Evolutionary conservation across 1,140 invertebrate genomes (phyloP), one percentile per base, ranked within the genome.

Genomic region (Ditylenchus dipsaci): DNA sequence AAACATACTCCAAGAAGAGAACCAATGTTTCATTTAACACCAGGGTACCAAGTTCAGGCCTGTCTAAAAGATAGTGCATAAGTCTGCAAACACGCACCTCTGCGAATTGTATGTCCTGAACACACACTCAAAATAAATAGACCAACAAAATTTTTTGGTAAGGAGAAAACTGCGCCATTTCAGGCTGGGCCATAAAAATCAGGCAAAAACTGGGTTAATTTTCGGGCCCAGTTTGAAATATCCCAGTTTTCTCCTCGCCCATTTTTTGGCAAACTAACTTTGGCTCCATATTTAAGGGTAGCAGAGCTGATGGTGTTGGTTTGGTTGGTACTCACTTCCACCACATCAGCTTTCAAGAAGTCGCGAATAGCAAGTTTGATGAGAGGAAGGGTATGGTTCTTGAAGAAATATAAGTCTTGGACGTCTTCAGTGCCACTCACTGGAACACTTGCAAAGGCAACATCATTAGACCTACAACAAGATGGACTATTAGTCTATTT

Each of bases 11-110:
- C 83, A 94, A 91, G 61, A 94, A 89, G 82, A 93, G 90, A 69
- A 90, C 88, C 8, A 94, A 86, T 67, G 93, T 89, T 83, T 90
- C 89, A 78, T 93, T 91, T 60, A 94, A 82, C 73, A 95, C 91
- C 11, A 89, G 87, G 57, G 89, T 88, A 13, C 91, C 91, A 65
- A 95, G 91, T 84, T 94, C 91, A 45, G 89, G 89, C 83, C 93
- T 91, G 82, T 95, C 92, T 26, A 95, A 84, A 33, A 95, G 85
- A 43, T 91, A 92, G 8, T 92, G 88, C 66, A 95, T 85, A 61
- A 95, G 88, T 72, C 90, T 87, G 82, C 92, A 95, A 5, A 91
- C 90, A 17, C 78, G 67, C 7, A 82, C 80, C 66, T 82, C 80
- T 0, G 79, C 67, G 62, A 82, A 81, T 60, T 81, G 81, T 38